Evolutionary conservation across 2,797 vertebrate genomes (phyloP).

Genomic region (Nyctibius grandis): DNA sequence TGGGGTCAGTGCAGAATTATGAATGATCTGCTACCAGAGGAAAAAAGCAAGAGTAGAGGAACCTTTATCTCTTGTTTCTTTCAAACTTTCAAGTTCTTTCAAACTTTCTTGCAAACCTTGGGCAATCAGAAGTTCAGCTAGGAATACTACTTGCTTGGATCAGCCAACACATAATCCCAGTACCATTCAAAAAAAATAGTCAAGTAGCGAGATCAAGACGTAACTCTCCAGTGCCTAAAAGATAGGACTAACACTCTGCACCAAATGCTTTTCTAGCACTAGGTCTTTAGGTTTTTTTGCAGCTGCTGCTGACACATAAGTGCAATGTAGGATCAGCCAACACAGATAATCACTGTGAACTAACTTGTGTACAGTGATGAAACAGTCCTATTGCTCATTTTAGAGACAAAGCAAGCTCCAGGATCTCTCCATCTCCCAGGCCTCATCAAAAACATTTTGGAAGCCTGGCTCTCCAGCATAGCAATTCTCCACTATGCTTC

Average conservation of each 20-base stretch:
- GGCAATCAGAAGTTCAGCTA: neutral
- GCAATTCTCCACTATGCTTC: neutral
- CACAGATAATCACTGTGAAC: neutral
- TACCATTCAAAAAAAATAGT: neutral
- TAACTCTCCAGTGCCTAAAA: neutral
- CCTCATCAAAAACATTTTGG: neutral
- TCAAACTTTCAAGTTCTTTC: neutral
- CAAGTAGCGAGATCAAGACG: neutral
- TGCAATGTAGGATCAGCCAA: neutral
- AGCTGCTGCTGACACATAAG: neutral
- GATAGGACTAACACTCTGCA: neutral
- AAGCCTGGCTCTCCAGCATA: neutral
- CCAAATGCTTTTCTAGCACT: neutral
- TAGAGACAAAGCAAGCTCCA: neutral
- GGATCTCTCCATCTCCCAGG: neutral
- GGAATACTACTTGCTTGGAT: neutral
- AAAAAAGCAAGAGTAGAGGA: neutral
- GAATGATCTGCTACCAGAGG: neutral
- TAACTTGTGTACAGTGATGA: neutral
- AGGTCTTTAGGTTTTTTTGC: neutral
- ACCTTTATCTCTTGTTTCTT: neutral
- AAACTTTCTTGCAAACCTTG: neutral
- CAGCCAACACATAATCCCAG: neutral
- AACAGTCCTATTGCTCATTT: neutral
- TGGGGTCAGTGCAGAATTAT: neutral